Evolutionary conservation across 2,113 vertebrate species (phyloP), one percentile per base, ranked within the genome.

Genomic region (Eubucco bourcierii): DNA sequence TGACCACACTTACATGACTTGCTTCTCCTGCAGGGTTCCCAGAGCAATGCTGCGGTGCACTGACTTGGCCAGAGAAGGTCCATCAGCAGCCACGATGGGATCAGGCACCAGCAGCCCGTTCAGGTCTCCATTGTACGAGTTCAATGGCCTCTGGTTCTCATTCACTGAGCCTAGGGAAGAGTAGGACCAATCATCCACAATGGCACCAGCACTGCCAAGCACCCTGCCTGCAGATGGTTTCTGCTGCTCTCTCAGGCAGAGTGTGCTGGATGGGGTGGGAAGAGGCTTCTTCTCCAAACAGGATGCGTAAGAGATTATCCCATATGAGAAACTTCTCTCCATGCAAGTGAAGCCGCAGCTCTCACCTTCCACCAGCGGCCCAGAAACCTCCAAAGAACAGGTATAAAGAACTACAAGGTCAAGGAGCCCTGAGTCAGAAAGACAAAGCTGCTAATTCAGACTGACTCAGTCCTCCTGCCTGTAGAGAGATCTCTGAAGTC

Each of bases 51-150:
- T 97, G 55, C 98, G 98, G 84, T 98, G 91, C 84, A 97, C 92
- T 8, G 98, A 90, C 66, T 99, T 98, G 25, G 96, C 94, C 96
- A 98, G 80, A 46, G 98, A 65, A 19, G 97, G 91, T 75, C 96
- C 95, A 88, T 99, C 98, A 44, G 97, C 97, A 1, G 94, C 90
- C 64, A 95, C 98, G 2, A 99, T 95, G 56, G 98, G 96, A 9
- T 99, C 99, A 23, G 98, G 97, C 86, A 99, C 98, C 96, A 99
- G 95, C 76, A 99, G 97, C 2, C 99, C 99, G 31, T 99, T 99
- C 86, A 99, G 97, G 84, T 99, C 99, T 78, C 99, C 99, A 37
- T 99, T 99, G 56, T 98, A 99, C 0, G 98, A 97, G 7, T 91
- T 97, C 4, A 97, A 95, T 4, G 98, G 97, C 76, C 98, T 98